Percentiles rank a stretch among this genome's conserved stretches.
Evolutionary conservation across 2,888 invertebrate species (phyloP).

Genomic region (Dyspetes luteomarginatus): DNA sequence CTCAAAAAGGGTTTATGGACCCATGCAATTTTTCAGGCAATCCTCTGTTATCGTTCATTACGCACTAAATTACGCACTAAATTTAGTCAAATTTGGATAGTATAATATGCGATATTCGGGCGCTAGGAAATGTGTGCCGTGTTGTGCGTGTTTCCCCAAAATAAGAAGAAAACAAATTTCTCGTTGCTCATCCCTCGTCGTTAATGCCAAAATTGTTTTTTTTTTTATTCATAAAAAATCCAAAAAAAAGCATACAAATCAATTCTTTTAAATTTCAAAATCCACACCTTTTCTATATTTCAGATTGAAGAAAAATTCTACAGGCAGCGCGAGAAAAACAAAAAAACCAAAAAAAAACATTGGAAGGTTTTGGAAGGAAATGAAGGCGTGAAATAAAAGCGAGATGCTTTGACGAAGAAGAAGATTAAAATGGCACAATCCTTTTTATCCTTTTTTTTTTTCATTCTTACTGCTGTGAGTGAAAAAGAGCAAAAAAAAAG

Average conservation of each 20-base stretch:
- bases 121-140: slow-evolving; percentile 71
- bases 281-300: not conserved
- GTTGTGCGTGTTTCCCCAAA: slow-evolving; percentile 73
- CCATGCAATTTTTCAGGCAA: slow-evolving; percentile 61
- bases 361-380: slow-evolving; percentile 20
- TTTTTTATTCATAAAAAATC: not conserved
- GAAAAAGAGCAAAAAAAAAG: slow-evolving; percentile 39
- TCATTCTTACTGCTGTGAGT: slow-evolving; percentile 45
- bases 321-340: not conserved
- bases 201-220: slow-evolving; percentile 2
- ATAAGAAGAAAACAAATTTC: slow-evolving; percentile 19
- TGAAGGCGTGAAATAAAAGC: slow-evolving; percentile 37
- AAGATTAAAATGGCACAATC: slow-evolving; percentile 24
- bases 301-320: not conserved
- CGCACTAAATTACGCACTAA: slow-evolving; percentile 53
- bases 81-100: slow-evolving; percentile 41
- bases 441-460: slow-evolving; percentile 16
- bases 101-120: slow-evolving; percentile 40
- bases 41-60: slow-evolving; percentile 59
- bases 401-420: not conserved
- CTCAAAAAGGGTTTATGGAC: slow-evolving; percentile 54
- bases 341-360: not conserved
- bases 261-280: not conserved
- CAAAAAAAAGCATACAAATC: not conserved
- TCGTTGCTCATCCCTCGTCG: slow-evolving; percentile 9